Evolutionary conservation across 2,113 vertebrate genomes (phyloP).

Genomic region (Okapia johnstoni): DNA sequence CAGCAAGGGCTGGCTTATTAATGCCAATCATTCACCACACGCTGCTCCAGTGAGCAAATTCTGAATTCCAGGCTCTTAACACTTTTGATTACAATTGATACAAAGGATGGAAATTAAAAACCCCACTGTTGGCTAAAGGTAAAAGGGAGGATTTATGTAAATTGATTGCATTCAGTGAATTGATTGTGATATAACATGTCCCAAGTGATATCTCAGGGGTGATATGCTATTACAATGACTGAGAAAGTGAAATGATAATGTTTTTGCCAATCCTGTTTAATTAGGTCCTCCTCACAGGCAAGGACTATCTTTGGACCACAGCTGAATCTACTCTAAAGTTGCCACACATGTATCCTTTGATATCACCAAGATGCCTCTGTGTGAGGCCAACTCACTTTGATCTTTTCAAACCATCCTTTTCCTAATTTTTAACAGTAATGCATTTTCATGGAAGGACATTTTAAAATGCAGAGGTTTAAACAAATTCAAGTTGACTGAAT

Average conservation of each 20-base stretch:
- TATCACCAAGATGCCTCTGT: neutral
- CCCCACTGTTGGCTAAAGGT: conserved; percentile 67
- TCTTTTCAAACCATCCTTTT: neutral
- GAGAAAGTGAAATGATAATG: conserved; percentile 80
- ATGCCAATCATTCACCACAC: conserved; percentile 71
- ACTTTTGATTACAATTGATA: conserved; percentile 79
- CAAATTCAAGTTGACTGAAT: neutral
- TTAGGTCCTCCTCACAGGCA: conserved; percentile 71
- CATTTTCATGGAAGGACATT: neutral
- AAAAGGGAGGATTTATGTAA: conserved; percentile 74
- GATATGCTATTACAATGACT: conserved; percentile 79
- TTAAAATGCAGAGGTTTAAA: neutral
- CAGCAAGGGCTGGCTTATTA: conserved; percentile 64
- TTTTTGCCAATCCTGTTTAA: conserved; percentile 75
- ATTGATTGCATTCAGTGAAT: conserved; percentile 76
- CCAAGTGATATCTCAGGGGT: conserved; percentile 65
- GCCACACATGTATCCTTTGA: neutral
- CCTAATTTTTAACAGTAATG: neutral
- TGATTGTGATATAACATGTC: conserved; percentile 73
- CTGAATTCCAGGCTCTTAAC: conserved; percentile 76
- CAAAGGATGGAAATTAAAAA: conserved; percentile 81
- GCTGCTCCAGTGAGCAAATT: conserved; percentile 76
- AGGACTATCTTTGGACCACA: neutral
- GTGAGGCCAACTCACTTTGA: neutral
- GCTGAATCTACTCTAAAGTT: neutral